A percentile compares a stretch with the other conserved stretches of the same genome.
Evolutionary conservation across 2,113 vertebrate species (phyloP).

Genomic region (Nyctereutes procyonoides): DNA sequence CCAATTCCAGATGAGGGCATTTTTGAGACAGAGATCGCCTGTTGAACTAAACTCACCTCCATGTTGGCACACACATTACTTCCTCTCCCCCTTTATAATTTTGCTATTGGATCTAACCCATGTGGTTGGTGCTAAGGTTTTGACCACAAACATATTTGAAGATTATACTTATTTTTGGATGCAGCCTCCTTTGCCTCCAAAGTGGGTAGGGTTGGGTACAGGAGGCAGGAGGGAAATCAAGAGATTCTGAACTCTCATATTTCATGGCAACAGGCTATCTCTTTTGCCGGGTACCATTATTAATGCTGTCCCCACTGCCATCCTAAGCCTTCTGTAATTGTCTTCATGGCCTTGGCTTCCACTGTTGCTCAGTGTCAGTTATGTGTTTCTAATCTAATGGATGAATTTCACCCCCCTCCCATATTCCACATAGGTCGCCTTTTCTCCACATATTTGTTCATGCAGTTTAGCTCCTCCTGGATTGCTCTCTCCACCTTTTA

Average conservation of each 20-base stretch:
- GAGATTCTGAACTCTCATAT: not conserved
- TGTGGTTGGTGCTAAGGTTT: conserved; percentile 38
- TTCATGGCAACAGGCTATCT: not conserved
- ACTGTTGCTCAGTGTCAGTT: not conserved
- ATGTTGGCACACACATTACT: not conserved
- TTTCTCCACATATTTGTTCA: not conserved
- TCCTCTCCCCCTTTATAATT: conserved; percentile 52
- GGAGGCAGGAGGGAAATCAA: not conserved
- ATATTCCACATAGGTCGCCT: not conserved
- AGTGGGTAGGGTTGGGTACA: not conserved
- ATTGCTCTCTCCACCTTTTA: not conserved
- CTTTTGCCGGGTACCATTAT: not conserved
- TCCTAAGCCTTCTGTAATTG: not conserved
- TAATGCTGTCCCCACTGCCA: not conserved
- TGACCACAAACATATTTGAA: conserved; percentile 61
- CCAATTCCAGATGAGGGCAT: not conserved
- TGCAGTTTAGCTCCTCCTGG: not conserved
- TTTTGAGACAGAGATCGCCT: conserved; percentile 28
- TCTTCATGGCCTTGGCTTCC: not conserved
- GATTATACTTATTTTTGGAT: conserved; percentile 57
- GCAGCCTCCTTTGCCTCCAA: not conserved
- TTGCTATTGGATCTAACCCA: conserved; percentile 53
- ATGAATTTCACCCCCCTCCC: not conserved
- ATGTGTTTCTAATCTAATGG: conserved; percentile 21
- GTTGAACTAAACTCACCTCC: conserved; percentile 44